Percentiles rank a stretch among this genome's conserved stretches.
Evolutionary conservation across 2,888 invertebrate species (phyloP).

Genomic region (Lordiphosa fenestrarum): DNA sequence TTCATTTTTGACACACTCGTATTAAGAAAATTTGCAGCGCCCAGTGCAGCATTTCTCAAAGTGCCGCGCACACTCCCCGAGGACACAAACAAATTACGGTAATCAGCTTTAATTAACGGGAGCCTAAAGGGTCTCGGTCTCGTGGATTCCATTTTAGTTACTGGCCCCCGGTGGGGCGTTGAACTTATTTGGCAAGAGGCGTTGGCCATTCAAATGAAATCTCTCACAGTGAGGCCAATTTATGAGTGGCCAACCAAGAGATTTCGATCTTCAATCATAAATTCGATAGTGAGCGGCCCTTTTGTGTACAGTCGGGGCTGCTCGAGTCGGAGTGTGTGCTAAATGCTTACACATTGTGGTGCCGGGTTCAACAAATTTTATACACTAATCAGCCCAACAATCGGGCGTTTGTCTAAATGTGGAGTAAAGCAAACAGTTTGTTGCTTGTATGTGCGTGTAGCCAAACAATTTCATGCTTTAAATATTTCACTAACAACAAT

Average conservation of each 20-base stretch:
- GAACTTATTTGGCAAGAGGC: constrained; percentile 64
- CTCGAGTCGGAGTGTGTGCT: constrained; percentile 33
- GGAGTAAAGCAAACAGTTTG: constrained; percentile 46
- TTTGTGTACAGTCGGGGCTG: constrained; percentile 20
- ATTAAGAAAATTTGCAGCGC: constrained; percentile 50
- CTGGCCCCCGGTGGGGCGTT: constrained; percentile 38
- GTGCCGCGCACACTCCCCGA: constrained; percentile 45
- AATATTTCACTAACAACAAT: constrained; percentile 54
- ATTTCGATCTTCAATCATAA: constrained; percentile 63
- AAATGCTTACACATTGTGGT: constrained; percentile 45
- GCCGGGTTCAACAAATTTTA: constrained; percentile 29
- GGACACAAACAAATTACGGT: constrained; percentile 68
- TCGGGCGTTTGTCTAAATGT: constrained; percentile 33
- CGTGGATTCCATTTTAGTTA: constrained; percentile 19
- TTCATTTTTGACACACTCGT: constrained; percentile 40
- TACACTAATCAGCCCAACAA: constrained; percentile 35
- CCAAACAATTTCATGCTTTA: constrained; percentile 64
- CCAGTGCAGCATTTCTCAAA: constrained; percentile 36
- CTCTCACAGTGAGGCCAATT: constrained; percentile 47
- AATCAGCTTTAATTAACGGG: constrained; percentile 69
- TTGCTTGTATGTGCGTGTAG: constrained; percentile 25
- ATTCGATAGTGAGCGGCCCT: constrained; percentile 25
- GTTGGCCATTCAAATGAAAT: constrained; percentile 53
- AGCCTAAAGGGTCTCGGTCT: constrained; percentile 30
- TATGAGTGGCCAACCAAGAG: constrained; percentile 42